phyloP scores from a whole-genome alignment of 2,888 invertebrate species.

The Formica aserva region DNA sequence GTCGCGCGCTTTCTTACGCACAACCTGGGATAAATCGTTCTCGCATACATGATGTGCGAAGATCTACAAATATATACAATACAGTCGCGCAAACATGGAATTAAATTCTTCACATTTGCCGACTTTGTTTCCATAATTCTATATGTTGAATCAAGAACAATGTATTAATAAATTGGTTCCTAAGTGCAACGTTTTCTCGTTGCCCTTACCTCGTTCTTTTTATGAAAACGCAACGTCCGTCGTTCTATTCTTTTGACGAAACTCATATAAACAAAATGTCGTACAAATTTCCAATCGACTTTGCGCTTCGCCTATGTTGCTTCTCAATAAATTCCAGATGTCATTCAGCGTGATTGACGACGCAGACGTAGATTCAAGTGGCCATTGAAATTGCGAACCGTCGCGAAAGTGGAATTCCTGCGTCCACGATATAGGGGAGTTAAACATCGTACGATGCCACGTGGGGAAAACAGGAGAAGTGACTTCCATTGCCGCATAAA shows the following conservation, averaged over 20 bases:
- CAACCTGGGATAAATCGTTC: neutral
- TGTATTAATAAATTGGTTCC: neutral
- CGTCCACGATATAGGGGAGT: neutral
- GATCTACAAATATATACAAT: neutral
- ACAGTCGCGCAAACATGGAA: neutral
- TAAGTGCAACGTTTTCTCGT: too few relatives aligned
- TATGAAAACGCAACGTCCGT: neutral
- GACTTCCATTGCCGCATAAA: neutral
- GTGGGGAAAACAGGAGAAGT: neutral
- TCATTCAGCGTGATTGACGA: neutral
- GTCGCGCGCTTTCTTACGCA: neutral
- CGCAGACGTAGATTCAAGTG: neutral
- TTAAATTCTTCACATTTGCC: constrained; percentile 12
- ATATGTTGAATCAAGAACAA: neutral
- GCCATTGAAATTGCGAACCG: constrained; percentile 4
- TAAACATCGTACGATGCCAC: neutral
- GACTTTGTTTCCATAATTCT: neutral
- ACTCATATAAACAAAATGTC: neutral
- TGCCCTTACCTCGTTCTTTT: neutral
- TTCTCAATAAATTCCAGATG: neutral
- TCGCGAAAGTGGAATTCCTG: neutral
- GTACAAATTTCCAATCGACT: neutral
- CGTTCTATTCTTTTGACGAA: neutral
- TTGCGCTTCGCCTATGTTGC: neutral
- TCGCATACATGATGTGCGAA: neutral